Evolutionary conservation across 2,797 vertebrate genomes (phyloP).

Genomic region (Pipistrellus nathusii): DNA sequence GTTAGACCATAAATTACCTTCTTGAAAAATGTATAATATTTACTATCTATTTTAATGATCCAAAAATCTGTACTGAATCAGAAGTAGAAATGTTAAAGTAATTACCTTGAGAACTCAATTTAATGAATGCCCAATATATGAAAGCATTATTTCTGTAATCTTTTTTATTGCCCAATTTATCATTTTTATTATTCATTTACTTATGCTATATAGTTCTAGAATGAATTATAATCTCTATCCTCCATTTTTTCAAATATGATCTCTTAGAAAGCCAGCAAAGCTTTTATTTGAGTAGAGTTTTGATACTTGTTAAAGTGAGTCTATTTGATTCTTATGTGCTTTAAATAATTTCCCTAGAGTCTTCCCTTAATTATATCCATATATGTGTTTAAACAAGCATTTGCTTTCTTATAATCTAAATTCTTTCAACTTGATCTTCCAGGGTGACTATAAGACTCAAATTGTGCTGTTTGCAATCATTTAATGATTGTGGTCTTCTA

Average conservation of each 20-base stretch:
- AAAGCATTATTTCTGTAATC: slow-evolving; percentile 89
- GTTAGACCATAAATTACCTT: slow-evolving; percentile 78
- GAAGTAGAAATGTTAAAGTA: slow-evolving; percentile 89
- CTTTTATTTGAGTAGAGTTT: slow-evolving; percentile 70
- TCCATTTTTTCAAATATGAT: slow-evolving; percentile 71
- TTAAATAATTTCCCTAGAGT: slow-evolving; percentile 57
- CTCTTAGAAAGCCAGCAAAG: slow-evolving; percentile 77
- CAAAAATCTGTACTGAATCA: slow-evolving; percentile 86
- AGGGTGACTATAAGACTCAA: neutral
- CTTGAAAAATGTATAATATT: slow-evolving; percentile 84
- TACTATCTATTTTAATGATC: slow-evolving; percentile 87
- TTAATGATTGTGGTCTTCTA: neutral
- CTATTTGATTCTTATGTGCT: slow-evolving; percentile 41
- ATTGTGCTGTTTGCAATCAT: slow-evolving; percentile 6
- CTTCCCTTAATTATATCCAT: slow-evolving; percentile 60
- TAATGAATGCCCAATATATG: slow-evolving; percentile 88
- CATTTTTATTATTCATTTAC: slow-evolving; percentile 90
- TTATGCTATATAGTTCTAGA: slow-evolving; percentile 86
- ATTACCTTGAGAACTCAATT: slow-evolving; percentile 88
- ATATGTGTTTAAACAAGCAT: slow-evolving; percentile 67
- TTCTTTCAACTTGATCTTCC: slow-evolving; percentile 41
- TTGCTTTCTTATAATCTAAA: slow-evolving; percentile 49
- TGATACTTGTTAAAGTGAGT: slow-evolving; percentile 70
- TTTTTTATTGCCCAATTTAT: slow-evolving; percentile 88
- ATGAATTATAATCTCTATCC: slow-evolving; percentile 85